Evolutionary conservation across 2,113 vertebrate species (phyloP), one percentile per base, ranked within the genome.

Genomic region (Cynocephalus volans): DNA sequence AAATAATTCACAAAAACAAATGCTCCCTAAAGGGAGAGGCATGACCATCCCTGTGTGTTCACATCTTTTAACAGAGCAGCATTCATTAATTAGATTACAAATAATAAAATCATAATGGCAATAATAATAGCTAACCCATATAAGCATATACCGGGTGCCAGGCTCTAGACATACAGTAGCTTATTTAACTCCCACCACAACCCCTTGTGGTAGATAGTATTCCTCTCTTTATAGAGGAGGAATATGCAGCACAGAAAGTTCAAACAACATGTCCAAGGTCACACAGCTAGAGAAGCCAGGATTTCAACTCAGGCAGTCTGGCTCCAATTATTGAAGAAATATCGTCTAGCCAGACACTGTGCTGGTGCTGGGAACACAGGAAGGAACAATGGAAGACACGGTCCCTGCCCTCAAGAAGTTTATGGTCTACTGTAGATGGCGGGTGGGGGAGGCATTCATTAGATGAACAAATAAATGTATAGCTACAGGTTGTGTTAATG

Each of bases 1-100:
- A 80, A 88, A 56, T 62, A 41, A 88, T 31, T 90, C 21, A 4
- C 50, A 93, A 94, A 96, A 92, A 77, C 10, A 54, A 92, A 54
- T 3, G 14, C 56, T 67, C n/a, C 50, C 73, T 10, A 6, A 65
- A 95, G 77, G 33, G 52, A 72, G 77, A 90, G 60, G 28, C 8
- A 13, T 77, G 45, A 9, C 33, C 24, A 19, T 45, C 36, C 45
- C 45, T 1, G 0, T 26, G 48, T 45, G 21, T 83, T 4, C 50
- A 24, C 36, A 33, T 72, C 90, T 21, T 5, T 0, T 2, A 12
- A 31, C 19, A 45, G 41, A 83, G 67, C 0, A 4, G 15, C 56
- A 64, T 28, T 58, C 21, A 33, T 21, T 56, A 60, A 80, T 92
- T 56, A 87, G 18, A 41, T 13, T 24, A 19, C 36, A 93, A 77